Percentiles rank a stretch among this genome's conserved stretches.
Evolutionary conservation across 2,888 invertebrate species (phyloP).

Genomic region (Diaphora mendica): DNA sequence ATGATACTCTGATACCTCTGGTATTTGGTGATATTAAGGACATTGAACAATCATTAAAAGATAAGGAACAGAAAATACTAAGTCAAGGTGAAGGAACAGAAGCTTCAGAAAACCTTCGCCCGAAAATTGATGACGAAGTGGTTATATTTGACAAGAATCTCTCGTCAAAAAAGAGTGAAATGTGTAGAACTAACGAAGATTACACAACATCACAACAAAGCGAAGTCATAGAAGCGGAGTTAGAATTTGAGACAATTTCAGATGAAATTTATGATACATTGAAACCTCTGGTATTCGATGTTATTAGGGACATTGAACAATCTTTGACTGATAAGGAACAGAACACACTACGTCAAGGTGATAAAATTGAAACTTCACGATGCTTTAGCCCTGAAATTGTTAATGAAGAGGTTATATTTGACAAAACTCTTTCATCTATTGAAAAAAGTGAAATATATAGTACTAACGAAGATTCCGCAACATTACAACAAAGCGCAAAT

Average conservation of each 20-base stretch:
- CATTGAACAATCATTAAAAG: constrained; percentile 53
- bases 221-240: constrained; percentile 27
- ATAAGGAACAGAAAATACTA: constrained; percentile 35
- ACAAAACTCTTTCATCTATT: constrained; percentile 15
- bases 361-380: constrained; percentile 14
- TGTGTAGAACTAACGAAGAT: constrained; percentile 27
- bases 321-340: constrained; percentile 47
- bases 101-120: constrained; percentile 5
- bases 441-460: constrained; percentile 37
- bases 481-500: constrained; percentile 25
- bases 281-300: constrained; percentile 69
- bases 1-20: constrained; percentile 65
- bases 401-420: background rate
- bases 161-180: constrained; percentile 33
- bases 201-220: constrained; percentile 26
- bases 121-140: constrained; percentile 15
- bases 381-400: constrained; percentile 17
- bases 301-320: constrained; percentile 56
- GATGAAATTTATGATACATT: constrained; percentile 63
- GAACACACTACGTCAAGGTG: constrained; percentile 26
- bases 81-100: constrained; percentile 21
- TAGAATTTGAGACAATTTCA: constrained; percentile 6
- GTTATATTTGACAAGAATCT: constrained; percentile 7
- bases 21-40: constrained; percentile 66
- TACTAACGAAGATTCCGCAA: constrained; percentile 30